phyloP scores from a whole-genome alignment of 1,140 invertebrate species.

The Penaeus indicus region DNA sequence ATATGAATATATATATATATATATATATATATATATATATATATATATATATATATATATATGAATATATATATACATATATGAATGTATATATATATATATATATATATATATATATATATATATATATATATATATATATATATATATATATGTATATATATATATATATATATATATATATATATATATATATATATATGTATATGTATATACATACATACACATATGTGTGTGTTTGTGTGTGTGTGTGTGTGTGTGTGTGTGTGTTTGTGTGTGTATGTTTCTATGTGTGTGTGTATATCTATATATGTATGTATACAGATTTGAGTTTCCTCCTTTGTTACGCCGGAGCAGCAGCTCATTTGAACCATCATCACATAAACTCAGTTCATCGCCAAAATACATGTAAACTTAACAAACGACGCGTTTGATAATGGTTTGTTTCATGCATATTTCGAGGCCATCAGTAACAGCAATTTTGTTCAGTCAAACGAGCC shows the following conservation, averaged over 20 bases:
- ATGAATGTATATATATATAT: constrained; percentile 17
- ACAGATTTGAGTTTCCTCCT: neutral
- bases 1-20: neutral
- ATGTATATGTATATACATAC: neutral
- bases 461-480: no score
- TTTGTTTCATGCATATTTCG: no score
- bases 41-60: neutral
- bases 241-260: no score
- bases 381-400: no score
- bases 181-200: neutral
- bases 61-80: neutral
- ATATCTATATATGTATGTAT: neutral
- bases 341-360: no score
- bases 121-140: neutral
- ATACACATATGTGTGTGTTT: no score
- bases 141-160: neutral
- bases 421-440: no score
- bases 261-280: neutral
- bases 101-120: neutral
- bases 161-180: neutral
- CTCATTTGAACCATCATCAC: no score
- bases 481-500: no score
- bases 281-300: neutral
- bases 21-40: neutral
- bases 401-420: no score